Evolutionary conservation across 2,888 invertebrate species (phyloP).

Genomic region (Timandra comae): DNA sequence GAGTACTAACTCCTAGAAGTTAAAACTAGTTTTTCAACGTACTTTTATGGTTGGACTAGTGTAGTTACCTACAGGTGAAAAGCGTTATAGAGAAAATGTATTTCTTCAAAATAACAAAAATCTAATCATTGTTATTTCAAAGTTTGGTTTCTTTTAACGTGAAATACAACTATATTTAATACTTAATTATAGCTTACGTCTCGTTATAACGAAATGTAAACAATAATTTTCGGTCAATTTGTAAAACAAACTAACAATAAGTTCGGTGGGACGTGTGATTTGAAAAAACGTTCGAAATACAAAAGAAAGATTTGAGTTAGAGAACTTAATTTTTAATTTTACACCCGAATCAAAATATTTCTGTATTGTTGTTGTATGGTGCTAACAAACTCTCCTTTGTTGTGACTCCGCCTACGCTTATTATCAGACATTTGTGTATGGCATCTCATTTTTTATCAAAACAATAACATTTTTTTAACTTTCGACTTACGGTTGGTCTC

Average conservation of each 20-base stretch:
- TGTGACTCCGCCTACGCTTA: conserved; percentile 64
- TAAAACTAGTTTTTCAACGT: too few species aligned
- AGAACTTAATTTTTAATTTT: conserved; percentile 74
- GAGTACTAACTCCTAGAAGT: too few species aligned
- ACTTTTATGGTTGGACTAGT: too few species aligned
- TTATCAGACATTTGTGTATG: conserved; percentile 70
- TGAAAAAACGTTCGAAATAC: conserved; percentile 51
- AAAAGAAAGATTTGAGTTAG: conserved; percentile 50
- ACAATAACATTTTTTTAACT: conserved; percentile 63
- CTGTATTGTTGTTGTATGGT: conserved; percentile 61
- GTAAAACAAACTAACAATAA: conserved; percentile 49
- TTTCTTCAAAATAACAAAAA: too few species aligned
- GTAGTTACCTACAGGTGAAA: too few species aligned
- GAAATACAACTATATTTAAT: too few species aligned
- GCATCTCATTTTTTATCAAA: conserved; percentile 76
- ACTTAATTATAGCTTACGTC: conserved; percentile 23
- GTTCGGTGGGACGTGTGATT: conserved; percentile 39
- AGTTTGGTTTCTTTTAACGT: neutral
- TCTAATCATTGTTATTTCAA: too few species aligned
- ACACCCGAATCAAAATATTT: conserved; percentile 67
- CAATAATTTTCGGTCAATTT: conserved; percentile 45
- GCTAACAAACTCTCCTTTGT: conserved; percentile 73
- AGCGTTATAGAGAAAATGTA: too few species aligned
- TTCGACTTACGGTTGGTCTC: conserved; percentile 44
- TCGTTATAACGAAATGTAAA: conserved; percentile 27